A percentile compares a stretch with the other conserved stretches of the same genome.
Conservation (phyloP, 2,797 vertebrate species). For the Tangara arthus region DNA sequence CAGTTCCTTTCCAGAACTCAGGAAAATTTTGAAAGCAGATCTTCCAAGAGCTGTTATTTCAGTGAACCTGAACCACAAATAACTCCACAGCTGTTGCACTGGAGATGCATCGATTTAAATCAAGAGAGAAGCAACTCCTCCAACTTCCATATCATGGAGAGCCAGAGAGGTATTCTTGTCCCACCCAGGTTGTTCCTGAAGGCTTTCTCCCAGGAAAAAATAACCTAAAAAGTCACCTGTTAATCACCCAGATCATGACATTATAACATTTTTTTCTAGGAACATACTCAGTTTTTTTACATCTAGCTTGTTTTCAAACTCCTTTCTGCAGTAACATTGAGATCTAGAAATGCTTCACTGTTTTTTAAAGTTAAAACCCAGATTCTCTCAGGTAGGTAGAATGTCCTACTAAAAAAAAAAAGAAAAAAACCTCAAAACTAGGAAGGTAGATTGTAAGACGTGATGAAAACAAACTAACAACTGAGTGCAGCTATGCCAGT, state of each 20-base stretch:
- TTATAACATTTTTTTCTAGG: neutral
- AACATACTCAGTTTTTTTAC: neutral
- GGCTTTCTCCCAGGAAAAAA: neutral
- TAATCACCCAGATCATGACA: neutral
- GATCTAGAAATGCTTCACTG: neutral
- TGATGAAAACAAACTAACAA: neutral
- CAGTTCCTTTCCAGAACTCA: neutral
- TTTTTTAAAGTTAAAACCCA: neutral
- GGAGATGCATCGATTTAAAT: neutral
- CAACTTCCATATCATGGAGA: neutral
- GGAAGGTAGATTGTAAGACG: neutral
- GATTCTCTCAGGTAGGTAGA: neutral
- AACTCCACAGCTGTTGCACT: constrained; percentile 18
- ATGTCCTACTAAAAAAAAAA: neutral
- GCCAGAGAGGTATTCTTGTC: neutral
- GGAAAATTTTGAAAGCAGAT: neutral
- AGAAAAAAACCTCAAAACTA: fast-evolving
- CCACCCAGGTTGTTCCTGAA: neutral
- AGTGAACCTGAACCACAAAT: constrained; percentile 35
- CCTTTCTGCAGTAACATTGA: neutral
- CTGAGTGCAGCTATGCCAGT: neutral
- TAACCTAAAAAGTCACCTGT: neutral
- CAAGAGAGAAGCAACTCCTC: neutral
- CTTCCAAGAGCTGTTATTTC: neutral
- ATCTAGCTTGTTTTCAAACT: neutral